Base-by-base conservation (phyloP, 2,797 vertebrate genomes). In the Sitta carolinensis region DNA sequence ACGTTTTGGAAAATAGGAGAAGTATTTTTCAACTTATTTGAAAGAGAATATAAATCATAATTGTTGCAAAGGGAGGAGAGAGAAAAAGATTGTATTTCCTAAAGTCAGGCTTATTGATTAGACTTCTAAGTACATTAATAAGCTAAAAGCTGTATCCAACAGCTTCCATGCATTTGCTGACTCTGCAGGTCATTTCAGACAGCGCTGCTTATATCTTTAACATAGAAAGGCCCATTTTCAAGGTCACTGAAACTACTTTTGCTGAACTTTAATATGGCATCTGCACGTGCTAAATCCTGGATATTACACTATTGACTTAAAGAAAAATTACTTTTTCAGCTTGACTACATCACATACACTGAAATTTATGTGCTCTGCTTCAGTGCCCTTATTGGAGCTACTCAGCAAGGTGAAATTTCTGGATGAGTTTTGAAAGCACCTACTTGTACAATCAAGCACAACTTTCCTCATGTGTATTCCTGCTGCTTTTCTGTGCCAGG, bases 41-140 rank as follows among this genome's bases (percentile, higher is more conserved):
- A 78, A 93, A 96, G 38, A 64, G 52, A 87, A 67, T 87, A 87
- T 94, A 95, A 84, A 58, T 97, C 45, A 88, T 87, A 95, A 94
- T 84, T 78, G 68, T 90, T 86, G 63, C 43, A 61, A 90, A 93
- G 34, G 16, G 55, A 95, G 36, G 22, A 47, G 42, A 36, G 22
- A 47, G 42, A 36, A 96, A 91, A 90, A 75, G 64, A 45, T 85
- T 95, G 29, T 52, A 94, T 97, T 97, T 97, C 94, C 95, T 73
- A 45, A 95, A 97, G 92, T 95, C 96, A 97, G 94, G 55, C 85
- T 95, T 97, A 97, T 97, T 93, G 97, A 97, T 97, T 91, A 93
- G 74, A 57, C 36, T 79, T 92, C 75, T 93, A 95, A 96, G 91
- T 84, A 86, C 78, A 91, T 96, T 96, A 94, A 95, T 94, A 93